Evolutionary conservation across 2,797 vertebrate species (phyloP).

Genomic region (Basileuterus tristriatus): DNA sequence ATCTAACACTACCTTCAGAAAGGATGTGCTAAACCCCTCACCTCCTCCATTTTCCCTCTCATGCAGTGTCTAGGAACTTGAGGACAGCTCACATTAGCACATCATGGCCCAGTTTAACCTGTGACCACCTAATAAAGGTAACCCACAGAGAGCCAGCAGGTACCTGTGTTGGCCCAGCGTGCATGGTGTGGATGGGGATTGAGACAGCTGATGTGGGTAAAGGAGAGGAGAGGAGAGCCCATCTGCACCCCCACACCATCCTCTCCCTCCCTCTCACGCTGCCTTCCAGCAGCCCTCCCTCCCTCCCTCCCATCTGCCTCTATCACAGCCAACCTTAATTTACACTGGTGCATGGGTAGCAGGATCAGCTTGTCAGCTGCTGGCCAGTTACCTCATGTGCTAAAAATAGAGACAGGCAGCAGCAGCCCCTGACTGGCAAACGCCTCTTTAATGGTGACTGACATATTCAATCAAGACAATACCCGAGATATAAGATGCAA

Average conservation of each 20-base stretch:
- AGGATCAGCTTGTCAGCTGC: background rate
- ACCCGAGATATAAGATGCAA: background rate
- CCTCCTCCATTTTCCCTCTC: background rate
- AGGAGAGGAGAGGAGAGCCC: background rate
- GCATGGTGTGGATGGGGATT: accelerated
- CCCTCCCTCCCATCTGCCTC: background rate
- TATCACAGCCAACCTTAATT: background rate
- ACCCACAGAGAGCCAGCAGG: background rate
- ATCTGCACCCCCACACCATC: accelerated
- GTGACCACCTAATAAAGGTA: background rate
- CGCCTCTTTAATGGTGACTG: background rate
- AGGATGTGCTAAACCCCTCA: background rate
- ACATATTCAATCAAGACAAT: background rate
- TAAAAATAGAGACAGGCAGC: slow-evolving; percentile 27
- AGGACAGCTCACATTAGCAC: background rate
- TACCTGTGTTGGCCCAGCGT: background rate
- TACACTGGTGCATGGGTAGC: background rate
- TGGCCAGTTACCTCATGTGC: slow-evolving; percentile 1
- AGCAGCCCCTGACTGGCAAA: background rate
- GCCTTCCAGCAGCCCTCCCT: background rate
- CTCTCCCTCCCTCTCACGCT: background rate
- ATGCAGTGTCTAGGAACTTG: background rate
- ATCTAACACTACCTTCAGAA: background rate
- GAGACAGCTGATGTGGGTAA: background rate
- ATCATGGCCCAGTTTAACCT: background rate